Conservation (phyloP, 1,140 invertebrate genomes). For the Panagrolaimus sp. region DNA sequence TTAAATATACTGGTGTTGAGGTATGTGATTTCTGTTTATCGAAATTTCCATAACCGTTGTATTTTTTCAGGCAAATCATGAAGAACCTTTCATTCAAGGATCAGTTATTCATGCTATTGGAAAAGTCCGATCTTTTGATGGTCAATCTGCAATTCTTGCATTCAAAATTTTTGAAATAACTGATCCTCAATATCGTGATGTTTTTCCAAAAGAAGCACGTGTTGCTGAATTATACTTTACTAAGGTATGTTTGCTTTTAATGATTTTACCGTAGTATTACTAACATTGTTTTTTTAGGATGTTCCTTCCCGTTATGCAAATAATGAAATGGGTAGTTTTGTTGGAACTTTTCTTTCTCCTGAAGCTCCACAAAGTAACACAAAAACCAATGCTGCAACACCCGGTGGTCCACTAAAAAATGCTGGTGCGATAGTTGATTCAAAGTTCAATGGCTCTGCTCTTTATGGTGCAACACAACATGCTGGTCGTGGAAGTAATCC, state of each 20-base stretch:
- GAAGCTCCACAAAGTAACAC: slow-evolving; percentile 2
- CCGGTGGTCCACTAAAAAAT: not conserved
- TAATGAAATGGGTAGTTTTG: not conserved
- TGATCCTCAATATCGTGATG: not conserved
- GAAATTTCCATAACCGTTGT: not conserved
- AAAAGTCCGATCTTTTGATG: slow-evolving; percentile 4
- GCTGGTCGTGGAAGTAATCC: too few relatives aligned
- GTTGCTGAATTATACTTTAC: slow-evolving; percentile 11
- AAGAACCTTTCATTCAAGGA: not conserved
- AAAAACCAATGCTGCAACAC: not conserved
- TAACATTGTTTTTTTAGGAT: not conserved
- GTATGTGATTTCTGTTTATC: not conserved
- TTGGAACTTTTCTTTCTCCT: slow-evolving; percentile 5
- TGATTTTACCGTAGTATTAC: not conserved
- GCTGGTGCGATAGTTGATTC: too few relatives aligned
- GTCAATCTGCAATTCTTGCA: not conserved
- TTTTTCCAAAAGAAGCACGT: not conserved
- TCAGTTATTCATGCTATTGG: not conserved
- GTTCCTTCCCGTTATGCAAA: not conserved
- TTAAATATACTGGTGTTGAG: slow-evolving; percentile 1
- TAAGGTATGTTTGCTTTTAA: not conserved
- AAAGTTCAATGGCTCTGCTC: too few relatives aligned
- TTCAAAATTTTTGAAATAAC: not conserved
- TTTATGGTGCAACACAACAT: too few relatives aligned
- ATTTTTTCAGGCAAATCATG: not conserved